Base-by-base conservation (phyloP, 2,888 invertebrate genomes). In the Aporophyla lueneburgensis region DNA sequence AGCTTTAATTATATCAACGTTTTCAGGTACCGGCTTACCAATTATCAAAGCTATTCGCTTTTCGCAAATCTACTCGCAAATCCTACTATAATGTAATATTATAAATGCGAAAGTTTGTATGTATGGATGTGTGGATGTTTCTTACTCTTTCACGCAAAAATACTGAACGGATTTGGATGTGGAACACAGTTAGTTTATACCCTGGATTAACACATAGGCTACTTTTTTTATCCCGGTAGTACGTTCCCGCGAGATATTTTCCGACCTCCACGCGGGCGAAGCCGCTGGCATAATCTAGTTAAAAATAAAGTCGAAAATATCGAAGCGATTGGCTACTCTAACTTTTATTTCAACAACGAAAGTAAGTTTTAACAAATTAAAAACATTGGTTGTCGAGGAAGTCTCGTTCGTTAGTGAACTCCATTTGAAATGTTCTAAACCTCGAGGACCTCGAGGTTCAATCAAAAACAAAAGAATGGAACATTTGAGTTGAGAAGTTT, bases 331-430 rank as follows among this genome's bases (percentile, higher is more conserved):
- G 33, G 27, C 77, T 43, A n/a, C 63, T 24, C 58, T 12, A 77
- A 79, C 62, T 76, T 79, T 78, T 70, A 62, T 76, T 72, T 76
- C 33, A 62, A 69, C 59, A 62, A 51, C 67, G 24, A 43, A 74
- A 83, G 62, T 74, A 61, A 77, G 58, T 79, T 85, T 75, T 21
- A 33, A 72, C 74, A 68, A 78, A 80, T 80, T 67, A 75, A 78
- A 75, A 85, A 85, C 65, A 74, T 78, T 86, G 58, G 76, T 83
- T 71, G 56, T 24, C 46, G 19, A 68, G 66, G 61, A 49, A 58
- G 68, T 65, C 53, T 83, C 68, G 74, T 81, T 76, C 65, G 71
- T 80, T 77, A 77, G 54, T 43, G 43, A 72, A 72, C 58, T 74
- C 46, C 40, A 59, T 77, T 82, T n/a, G n/a, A 56, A 71, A 67